Conservation (phyloP, 2,888 invertebrate species). For the Chironomus riparius region DNA sequence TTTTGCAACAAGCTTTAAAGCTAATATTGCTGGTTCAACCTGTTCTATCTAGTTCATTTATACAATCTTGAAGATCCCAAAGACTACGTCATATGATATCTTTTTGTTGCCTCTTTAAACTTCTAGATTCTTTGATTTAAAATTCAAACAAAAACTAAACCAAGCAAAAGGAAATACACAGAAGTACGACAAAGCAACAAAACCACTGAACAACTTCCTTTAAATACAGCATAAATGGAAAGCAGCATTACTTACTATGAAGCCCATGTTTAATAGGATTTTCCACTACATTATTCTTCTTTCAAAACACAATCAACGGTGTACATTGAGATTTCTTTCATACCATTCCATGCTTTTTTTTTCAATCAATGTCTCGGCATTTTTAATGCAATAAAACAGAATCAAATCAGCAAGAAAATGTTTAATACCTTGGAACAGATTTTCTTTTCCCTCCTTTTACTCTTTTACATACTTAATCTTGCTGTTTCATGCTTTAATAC, state of each 20-base stretch:
- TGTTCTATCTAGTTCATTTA: no score
- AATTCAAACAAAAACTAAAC: no score
- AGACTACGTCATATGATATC: no score
- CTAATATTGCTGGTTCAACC: no score
- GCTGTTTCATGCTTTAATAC: slow-evolving; percentile 4
- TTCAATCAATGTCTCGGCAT: slow-evolving; percentile 2
- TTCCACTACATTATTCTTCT: slow-evolving; percentile 25
- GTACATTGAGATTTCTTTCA: neutral
- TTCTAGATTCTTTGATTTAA: no score
- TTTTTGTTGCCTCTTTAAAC: no score
- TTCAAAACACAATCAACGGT: neutral
- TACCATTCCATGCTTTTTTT: neutral
- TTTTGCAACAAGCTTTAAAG: no score
- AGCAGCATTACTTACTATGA: neutral
- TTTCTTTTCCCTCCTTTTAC: neutral
- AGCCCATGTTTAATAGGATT: slow-evolving; percentile 19
- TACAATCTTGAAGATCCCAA: no score
- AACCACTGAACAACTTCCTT: no score
- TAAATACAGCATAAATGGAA: no score
- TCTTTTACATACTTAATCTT: neutral
- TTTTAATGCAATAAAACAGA: neutral
- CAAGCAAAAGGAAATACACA: no score
- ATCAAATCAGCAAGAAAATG: neutral
- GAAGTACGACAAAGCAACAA: no score
- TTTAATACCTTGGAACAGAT: neutral